Evolutionary conservation across 2,113 vertebrate species (phyloP), one percentile per base, ranked within the genome.

Genomic region (Cololabis saira): DNA sequence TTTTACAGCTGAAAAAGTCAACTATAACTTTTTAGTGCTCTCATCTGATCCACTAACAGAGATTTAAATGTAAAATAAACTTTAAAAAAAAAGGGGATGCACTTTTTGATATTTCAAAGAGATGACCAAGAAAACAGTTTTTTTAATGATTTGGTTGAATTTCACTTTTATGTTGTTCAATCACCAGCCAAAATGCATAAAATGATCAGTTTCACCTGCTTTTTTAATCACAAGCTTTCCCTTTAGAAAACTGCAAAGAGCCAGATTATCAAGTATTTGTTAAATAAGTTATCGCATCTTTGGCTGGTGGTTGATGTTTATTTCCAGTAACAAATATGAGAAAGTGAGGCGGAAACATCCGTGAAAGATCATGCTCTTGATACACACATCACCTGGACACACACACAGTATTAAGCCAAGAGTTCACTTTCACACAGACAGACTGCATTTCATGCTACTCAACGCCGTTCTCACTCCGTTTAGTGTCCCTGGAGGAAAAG

Each of bases 301-400:
- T 60, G 43, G 61, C 54, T 59, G 19, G 44, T 64, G 44, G 40
- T 60, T 71, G 21, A 37, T 58, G n/a, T 63, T 49, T 12, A 58
- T 61, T 57, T 56, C 49, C 19, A 64, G 33, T 19, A 12, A 14
- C 53, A 24, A 52, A 18, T 16, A 49, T 45, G 8, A 67, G 43
- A 41, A 15, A 18, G 12, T 8, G 0, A 33, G 41, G 7, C n/a
- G n/a, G 30, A 60, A 71, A 68, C 27, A 61, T 48, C 57, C 13
- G 61, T 50, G 21, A 55, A n/a, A 73, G 22, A 7, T 37, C 76
- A 81, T 81, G 84, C 77, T 55, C 33, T 51, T 70, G 16, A 51
- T 42, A 50, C 22, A 68, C 53, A 79, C 77, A 83, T 15, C n/a
- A n/a, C n/a, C n/a, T n/a, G n/a, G n/a, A n/a, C n/a, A n/a, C n/a